Evolutionary conservation across 2,888 invertebrate genomes (phyloP).

Genomic region (Ornithoptera priamus): DNA sequence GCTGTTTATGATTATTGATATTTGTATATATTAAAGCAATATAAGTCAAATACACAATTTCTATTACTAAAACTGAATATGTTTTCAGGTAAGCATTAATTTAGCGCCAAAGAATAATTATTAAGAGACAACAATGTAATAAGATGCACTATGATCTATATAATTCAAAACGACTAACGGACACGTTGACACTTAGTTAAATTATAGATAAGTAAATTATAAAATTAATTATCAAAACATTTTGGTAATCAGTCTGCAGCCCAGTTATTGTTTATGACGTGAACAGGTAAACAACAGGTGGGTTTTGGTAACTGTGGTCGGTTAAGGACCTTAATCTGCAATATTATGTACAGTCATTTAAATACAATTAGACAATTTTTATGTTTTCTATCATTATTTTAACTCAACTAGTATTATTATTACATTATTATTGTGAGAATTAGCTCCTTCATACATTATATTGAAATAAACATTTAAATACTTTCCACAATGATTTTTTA

Average conservation of each 20-base stretch:
- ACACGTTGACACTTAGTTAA: constrained; percentile 19
- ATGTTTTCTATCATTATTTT: too few species aligned
- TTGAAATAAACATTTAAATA: too few species aligned
- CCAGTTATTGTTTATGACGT: constrained; percentile 28
- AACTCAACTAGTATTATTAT: too few species aligned
- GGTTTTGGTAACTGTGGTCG: constrained; percentile 32
- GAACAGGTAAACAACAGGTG: constrained; percentile 42
- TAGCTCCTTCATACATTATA: too few species aligned
- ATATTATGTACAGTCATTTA: background rate
- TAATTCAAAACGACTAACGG: constrained; percentile 7
- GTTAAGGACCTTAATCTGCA: constrained; percentile 20
- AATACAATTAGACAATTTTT: too few species aligned
- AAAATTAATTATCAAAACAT: constrained; percentile 14
- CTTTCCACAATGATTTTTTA: too few species aligned
- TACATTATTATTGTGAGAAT: too few species aligned
- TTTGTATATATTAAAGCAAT: too few species aligned
- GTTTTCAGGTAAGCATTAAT: constrained; percentile 56
- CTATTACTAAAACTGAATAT: constrained; percentile 36
- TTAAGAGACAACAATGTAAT: background rate
- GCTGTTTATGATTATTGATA: too few species aligned
- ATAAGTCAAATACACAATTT: background rate
- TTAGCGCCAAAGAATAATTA: background rate
- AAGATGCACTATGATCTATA: constrained; percentile 3
- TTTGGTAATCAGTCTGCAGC: constrained; percentile 24
- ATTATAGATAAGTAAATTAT: constrained; percentile 16